Evolutionary conservation across 2,113 vertebrate genomes (phyloP).

Genomic region (Taurulus bubalis): DNA sequence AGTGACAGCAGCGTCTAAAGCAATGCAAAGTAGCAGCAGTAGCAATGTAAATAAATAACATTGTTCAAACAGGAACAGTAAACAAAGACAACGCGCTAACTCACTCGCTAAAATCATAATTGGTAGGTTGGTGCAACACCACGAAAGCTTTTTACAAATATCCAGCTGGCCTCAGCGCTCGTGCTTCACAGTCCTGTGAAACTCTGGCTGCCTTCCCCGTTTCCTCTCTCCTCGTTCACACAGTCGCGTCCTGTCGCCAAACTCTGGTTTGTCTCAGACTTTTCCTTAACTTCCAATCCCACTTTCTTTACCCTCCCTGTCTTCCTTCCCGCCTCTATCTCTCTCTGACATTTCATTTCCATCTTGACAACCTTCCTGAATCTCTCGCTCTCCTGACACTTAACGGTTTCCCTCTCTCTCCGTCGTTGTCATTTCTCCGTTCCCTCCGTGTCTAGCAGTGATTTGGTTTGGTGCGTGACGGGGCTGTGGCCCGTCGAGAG

Average conservation of each 20-base stretch:
- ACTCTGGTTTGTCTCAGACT: conserved; percentile 22
- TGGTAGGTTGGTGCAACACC: conserved; percentile 69
- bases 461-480: conserved; percentile 71
- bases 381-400: conserved; percentile 34
- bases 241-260: conserved; percentile 15
- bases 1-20: conserved; percentile 84
- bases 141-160: conserved; percentile 77
- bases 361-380: conserved; percentile 56
- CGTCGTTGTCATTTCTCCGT: neutral
- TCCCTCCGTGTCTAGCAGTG: conserved; percentile 58
- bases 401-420: conserved; percentile 38
- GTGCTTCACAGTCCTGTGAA: conserved; percentile 7
- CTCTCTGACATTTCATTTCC: neutral
- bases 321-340: conserved; percentile 13
- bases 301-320: conserved; percentile 58
- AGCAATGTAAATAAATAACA: conserved; percentile 82
- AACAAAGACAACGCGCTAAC: conserved; percentile 53
- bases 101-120: conserved; percentile 58
- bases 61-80: conserved; percentile 54
- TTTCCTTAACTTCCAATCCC: conserved; percentile 40
- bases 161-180: conserved; percentile 53
- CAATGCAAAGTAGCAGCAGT: conserved; percentile 81
- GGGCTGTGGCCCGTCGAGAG: conserved; percentile 59
- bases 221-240: conserved; percentile 10
- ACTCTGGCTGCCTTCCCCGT: neutral